Conservation (phyloP, 53 echinoderm and acorn worm species). For the Astropecten irregularis region DNA sequence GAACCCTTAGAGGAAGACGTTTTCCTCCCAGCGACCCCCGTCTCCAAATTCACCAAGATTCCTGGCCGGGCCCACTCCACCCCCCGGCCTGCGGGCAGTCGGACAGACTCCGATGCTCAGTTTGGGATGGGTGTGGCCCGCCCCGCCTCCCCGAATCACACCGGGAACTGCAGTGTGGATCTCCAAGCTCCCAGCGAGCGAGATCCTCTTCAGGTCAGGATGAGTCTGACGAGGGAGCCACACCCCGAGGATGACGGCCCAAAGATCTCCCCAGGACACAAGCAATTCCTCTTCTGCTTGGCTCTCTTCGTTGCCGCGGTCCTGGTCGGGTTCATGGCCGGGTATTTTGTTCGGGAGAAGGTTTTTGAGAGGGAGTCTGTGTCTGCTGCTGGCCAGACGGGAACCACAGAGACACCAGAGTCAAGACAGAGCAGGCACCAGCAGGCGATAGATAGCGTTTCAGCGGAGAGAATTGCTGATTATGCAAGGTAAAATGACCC, state of each 20-base stretch:
- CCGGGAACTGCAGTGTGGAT: too few species aligned
- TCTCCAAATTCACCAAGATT: not conserved
- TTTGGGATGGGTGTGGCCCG: not conserved
- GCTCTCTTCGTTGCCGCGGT: slow-evolving; percentile 25
- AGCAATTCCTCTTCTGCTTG: slow-evolving; percentile 17
- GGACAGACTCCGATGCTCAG: slow-evolving; percentile 27
- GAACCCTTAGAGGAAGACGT: slow-evolving; percentile 28
- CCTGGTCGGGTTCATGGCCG: slow-evolving; percentile 37
- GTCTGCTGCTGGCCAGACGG: not conserved
- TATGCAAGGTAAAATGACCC: slow-evolving; percentile 52
- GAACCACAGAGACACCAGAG: not conserved
- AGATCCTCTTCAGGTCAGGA: too few species aligned
- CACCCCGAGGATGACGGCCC: not conserved
- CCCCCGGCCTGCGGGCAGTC: slow-evolving; percentile 11
- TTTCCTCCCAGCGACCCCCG: slow-evolving; percentile 25
- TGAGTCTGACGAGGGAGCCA: too few species aligned
- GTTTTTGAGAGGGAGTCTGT: slow-evolving; percentile 17
- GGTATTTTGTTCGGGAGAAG: slow-evolving; percentile 40
- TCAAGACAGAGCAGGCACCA: not conserved
- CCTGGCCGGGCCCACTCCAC: slow-evolving; percentile 29
- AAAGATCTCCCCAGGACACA: not conserved
- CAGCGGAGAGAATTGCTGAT: slow-evolving; percentile 1
- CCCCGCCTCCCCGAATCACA: too few species aligned
- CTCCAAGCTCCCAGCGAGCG: too few species aligned
- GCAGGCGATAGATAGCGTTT: not conserved